Evolutionary conservation across 2,113 vertebrate species (phyloP), one percentile per base, ranked within the genome.

Genomic region (Ia io): DNA sequence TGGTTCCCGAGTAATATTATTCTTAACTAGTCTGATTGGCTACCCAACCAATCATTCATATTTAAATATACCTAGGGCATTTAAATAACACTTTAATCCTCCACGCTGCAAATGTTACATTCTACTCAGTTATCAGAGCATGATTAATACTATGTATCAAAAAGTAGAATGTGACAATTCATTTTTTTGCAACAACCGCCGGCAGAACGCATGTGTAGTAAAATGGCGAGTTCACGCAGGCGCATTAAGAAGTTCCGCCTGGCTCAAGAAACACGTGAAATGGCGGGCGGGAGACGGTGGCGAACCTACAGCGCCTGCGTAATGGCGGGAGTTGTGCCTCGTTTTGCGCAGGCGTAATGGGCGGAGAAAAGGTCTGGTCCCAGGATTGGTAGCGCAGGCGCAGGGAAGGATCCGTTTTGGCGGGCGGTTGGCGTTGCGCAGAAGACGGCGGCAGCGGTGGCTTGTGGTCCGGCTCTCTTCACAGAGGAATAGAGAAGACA

Each of bases 341-440:
- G 61, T 69, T 96, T 91, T 97, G 97, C 97, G 97, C 96, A 95
- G 88, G 91, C 95, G 92, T 90, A 61, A 40, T 87, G 97, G 96
- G 97, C 95, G 97, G 96, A 96, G 96, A 95, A 92, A 95, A 63
- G 91, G 86, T 91, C 89, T 25, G 30, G 49, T 1, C 42, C 42
- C 67, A 30, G 95, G 93, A 96, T 96, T 96, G 97, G 95, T 65
- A 86, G 97, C 98, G 98, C 98, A 96, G 97, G 98, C 98, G 98
- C 98, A 96, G 23, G 89, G 77, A 87, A 65, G 93, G 88, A 93
- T 97, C 97, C 97, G 95, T 98, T 98, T 98, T 98, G 98, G 98
- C 98, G 98, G 98, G 98, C 97, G 98, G 98, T 97, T 96, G 97
- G 97, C 96, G 97, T 97, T 97, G 97, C 98, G 98, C 97, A 98